Evolutionary conservation across 2,888 invertebrate genomes (phyloP), one percentile per base, ranked within the genome.

Genomic region (Abscondita cerata): DNA sequence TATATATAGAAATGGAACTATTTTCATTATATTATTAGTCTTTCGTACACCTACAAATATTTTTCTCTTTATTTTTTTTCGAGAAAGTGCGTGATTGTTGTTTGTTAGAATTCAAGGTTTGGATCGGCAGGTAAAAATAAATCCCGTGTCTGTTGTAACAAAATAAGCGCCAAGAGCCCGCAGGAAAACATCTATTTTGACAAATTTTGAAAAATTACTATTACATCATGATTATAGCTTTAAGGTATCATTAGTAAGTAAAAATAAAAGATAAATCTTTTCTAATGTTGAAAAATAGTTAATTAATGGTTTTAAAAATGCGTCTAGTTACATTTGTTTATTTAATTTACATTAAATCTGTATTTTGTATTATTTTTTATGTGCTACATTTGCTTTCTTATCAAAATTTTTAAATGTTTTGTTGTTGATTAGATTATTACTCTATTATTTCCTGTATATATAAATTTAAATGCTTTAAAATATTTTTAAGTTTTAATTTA

Each of bases 181-280:
- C 44, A 18, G 44, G 16, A 18, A 44, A 44, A 19, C 19, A 44
- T 44, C 18, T 44, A 44, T 44, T 44, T 44, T 44, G 44, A 44
- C 44, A 44, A 44, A 44, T 44, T 44, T 44, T 44, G 44, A 44
- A 44, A 44, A 44, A 44, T 44, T 44, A 44, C 44, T 44, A 16
- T 44, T 44, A 44, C 44, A 44, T 44, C 44, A 44, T 44, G 44
- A 44, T 44, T 44, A 44, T 44, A 44, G 44, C 44, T 44, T 44
- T 18, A 18, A 18, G 44, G 44, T 44, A 44, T 44, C 44, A 44
- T 44, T 44, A 44, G 44, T 18, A 18, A 44, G 18, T 44, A n/a
- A 44, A 19, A 44, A 16, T 44, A 16, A 19, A 18, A 44, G 44
- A 44, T 44, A 44, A 44, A 44, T 44, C 44, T 44, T 44, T 44